Percentiles rank a stretch among this genome's conserved stretches.
Evolutionary conservation across 2,888 invertebrate species (phyloP).

Genomic region (Pyralis farinalis): DNA sequence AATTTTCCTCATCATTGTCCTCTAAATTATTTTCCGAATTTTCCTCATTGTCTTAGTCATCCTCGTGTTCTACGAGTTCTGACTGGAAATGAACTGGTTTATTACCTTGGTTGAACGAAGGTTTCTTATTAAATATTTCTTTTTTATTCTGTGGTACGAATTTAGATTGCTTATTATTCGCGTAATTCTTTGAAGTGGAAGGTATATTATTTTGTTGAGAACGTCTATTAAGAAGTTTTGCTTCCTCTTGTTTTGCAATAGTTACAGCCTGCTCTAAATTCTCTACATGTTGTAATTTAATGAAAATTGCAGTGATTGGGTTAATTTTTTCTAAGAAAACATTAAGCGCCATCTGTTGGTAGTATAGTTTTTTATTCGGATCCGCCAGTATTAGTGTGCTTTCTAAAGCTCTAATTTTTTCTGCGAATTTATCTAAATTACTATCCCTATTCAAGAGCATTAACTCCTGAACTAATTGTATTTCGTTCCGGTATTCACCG

Average conservation of each 20-base stretch:
- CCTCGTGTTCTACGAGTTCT: too few species aligned
- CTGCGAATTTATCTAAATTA: constrained; percentile 10
- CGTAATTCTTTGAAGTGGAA: not conserved
- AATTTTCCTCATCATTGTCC: too few species aligned
- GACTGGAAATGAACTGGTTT: too few species aligned
- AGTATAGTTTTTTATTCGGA: constrained; percentile 10
- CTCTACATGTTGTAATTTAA: constrained; percentile 15
- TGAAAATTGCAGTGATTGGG: constrained; percentile 20
- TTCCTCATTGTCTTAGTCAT: too few species aligned
- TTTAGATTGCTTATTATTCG: too few species aligned
- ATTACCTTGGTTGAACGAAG: too few species aligned
- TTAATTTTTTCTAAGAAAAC: constrained; percentile 21
- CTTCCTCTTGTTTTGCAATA: constrained; percentile 24
- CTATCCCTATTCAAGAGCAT: constrained; percentile 13
- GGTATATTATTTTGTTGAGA: not conserved
- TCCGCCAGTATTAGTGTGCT: constrained; percentile 5
- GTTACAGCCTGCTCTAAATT: constrained; percentile 22
- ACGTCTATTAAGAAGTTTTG: constrained; percentile 10
- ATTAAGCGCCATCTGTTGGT: constrained; percentile 23
- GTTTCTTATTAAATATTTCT: too few species aligned
- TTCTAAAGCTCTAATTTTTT: constrained; percentile 15
- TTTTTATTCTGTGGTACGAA: too few species aligned
- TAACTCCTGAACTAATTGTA: constrained; percentile 20
- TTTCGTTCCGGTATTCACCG: constrained; percentile 19
- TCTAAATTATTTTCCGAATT: too few species aligned